A percentile compares a stretch with the other conserved stretches of the same genome.
Evolutionary conservation across 1,140 invertebrate genomes (phyloP).

Genomic region (Lasioglossum baleicum): DNA sequence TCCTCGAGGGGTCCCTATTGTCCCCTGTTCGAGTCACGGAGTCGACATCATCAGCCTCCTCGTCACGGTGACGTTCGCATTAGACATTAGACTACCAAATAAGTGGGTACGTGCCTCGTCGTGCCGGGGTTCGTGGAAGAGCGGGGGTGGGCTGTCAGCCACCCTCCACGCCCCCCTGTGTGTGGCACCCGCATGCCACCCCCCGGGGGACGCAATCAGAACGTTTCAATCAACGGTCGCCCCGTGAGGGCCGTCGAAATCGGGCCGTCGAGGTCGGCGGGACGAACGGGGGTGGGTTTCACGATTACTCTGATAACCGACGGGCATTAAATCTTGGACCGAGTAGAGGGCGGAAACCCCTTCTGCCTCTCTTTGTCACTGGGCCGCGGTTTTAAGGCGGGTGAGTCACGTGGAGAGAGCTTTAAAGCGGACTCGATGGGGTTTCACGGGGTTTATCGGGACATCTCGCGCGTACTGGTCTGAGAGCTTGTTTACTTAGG

Average conservation of each 20-base stretch:
- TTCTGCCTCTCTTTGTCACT: constrained; percentile 67
- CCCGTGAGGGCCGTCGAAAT: constrained; percentile 62
- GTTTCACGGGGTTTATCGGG: constrained; percentile 40
- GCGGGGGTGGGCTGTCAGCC: constrained; percentile 37
- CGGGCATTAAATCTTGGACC: constrained; percentile 77
- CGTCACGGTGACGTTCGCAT: constrained; percentile 67
- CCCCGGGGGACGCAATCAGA: constrained; percentile 79
- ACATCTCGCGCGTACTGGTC: constrained; percentile 39
- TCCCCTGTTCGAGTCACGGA: constrained; percentile 40
- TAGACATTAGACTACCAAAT: constrained; percentile 80
- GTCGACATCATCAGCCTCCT: constrained; percentile 57
- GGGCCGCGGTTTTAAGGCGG: constrained; percentile 73
- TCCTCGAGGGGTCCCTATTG: constrained; percentile 41
- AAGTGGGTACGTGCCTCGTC: constrained; percentile 74
- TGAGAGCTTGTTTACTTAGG: constrained; percentile 12
- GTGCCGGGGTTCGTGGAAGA: constrained; percentile 22
- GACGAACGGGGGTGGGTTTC: constrained; percentile 42
- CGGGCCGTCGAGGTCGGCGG: constrained; percentile 36
- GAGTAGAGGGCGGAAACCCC: constrained; percentile 72
- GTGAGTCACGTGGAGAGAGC: constrained; percentile 67
- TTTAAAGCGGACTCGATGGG: constrained; percentile 65
- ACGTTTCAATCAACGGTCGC: constrained; percentile 80
- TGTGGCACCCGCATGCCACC: constrained; percentile 75
- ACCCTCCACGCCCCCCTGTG: constrained; percentile 45
- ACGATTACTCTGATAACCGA: constrained; percentile 79